Percentiles rank a stretch among this genome's conserved stretches.
These are phyloP conservation scores for Atta texana DNA, from an alignment of 1,140 invertebrate species.

Conservation along the genomic window DNA sequence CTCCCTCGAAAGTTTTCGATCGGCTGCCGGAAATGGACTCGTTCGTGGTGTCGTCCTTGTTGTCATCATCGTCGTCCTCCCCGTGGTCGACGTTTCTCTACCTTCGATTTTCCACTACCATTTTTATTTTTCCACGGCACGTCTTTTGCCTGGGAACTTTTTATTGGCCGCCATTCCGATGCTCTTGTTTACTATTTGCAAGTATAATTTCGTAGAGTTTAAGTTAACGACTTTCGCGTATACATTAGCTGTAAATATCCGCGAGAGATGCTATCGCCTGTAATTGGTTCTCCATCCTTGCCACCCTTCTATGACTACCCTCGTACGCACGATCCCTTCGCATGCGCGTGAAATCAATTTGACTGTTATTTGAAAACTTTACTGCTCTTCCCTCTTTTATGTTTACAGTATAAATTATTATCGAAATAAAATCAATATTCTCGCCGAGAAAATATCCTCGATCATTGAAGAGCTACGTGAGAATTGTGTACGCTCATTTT, in stretches of 20 bases:
- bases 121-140: slow-evolving; percentile 51
- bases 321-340: slow-evolving; percentile 49
- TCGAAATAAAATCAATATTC: slow-evolving; percentile 1
- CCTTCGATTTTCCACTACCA: slow-evolving; percentile 1
- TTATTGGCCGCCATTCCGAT: slow-evolving; percentile 48
- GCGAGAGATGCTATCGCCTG: slow-evolving; percentile 59
- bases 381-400: slow-evolving; percentile 19
- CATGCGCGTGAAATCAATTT: slow-evolving; percentile 58
- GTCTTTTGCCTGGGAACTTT: slow-evolving; percentile 38
- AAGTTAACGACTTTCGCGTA: slow-evolving; percentile 54
- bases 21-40: slow-evolving; percentile 44
- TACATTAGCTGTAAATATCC: slow-evolving; percentile 63
- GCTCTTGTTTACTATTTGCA: slow-evolving; percentile 62
- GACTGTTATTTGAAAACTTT: slow-evolving; percentile 55
- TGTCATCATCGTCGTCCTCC: neutral
- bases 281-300: slow-evolving; percentile 55
- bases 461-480: neutral
- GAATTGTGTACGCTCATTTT: neutral
- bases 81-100: neutral
- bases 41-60: slow-evolving; percentile 22
- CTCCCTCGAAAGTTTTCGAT: slow-evolving; percentile 37
- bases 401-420: slow-evolving; percentile 43
- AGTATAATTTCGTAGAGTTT: slow-evolving; percentile 59
- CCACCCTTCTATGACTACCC: slow-evolving; percentile 30
- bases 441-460: neutral